Evolutionary conservation across 2,888 invertebrate genomes (phyloP), one percentile per base, ranked within the genome.

Genomic region (Empis stercorea): DNA sequence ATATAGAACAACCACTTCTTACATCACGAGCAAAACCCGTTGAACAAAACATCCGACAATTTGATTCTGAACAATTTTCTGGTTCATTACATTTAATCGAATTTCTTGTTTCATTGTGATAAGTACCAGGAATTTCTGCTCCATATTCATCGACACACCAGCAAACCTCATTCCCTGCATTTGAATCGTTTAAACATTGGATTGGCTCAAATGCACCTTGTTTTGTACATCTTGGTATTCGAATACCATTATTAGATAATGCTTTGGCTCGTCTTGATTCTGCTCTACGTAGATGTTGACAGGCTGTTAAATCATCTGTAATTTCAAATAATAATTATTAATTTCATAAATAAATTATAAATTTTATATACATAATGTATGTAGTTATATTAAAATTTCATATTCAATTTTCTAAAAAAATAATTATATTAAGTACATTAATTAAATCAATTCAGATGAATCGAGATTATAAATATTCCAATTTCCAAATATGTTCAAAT

Each of bases 91-190:
- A 67, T 14, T 52, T 57, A 0, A 66, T 65, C 11, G 52, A 52
- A 0, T 58, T 49, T 1, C 61, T 58, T 6, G 56, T 63, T 11
- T 55, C 52, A 39, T 62, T 64, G 1, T 81, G 80, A 53, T 81
- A 70, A 0, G 87, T 88, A 41, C 86, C 87, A 3, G 85, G 78
- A 14, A 85, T 62, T 72, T 89, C 88, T 53, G 79, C 78, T 2
- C 89, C 89, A 51, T 81, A 76, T 50, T 80, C 74, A 60, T 88
- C 85, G 10, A 88, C 84, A 63, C 89, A 89, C 87, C 88, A 89
- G 62, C 89, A 89, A 49, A 65, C 60, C 57, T 80, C 80, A 56
- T 83, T 80, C 15, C 44, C 44, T 23, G n/a, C n/a, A 14, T 15
- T 14, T 20, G 3, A 2, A n/a, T 38, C 17, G 4, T 38, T 17